Base-by-base conservation (phyloP, 2,888 invertebrate species). In the Sabellastarte sp. region DNA sequence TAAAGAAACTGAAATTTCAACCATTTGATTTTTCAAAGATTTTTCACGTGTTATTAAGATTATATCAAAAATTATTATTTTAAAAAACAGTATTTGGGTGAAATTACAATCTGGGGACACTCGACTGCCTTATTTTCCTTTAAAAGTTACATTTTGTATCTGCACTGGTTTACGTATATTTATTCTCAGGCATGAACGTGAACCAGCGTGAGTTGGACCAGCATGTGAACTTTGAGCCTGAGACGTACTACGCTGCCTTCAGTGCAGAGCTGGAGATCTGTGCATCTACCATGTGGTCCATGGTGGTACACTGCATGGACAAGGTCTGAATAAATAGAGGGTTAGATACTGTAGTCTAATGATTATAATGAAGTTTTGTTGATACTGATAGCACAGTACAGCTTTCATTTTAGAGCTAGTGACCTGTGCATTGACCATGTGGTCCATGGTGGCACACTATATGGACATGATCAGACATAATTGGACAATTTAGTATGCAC, bases 251-350 rank as follows among this genome's bases (percentile, higher is more conserved):
- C 86, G 95, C 96, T 57, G 95, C 97, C 32, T 98, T 97, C 86
- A 94, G 95, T 67, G 96, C 96, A 73, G 97, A 98, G 87, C 86
- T 97, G 73, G 97, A 98, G 86, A 95, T 95, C 30, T 94, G 94
- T 76, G 94, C 96, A 20, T 94, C 95, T 85, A 95, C 96, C 1
- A 95, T 97, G 95, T 97, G 96, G 96, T 93, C 95, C 20, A 88
- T 97, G 64, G 91, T 95, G 61, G 90, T 91, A 55, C 96, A 97
- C 66, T 77, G 80, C 57, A 77, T 73, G 61, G 68, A 73, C 28
- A 32, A 51, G 53, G 66, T 68, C 4, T 57, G 63, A 32, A 4
- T 2, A n/a, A n/a, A n/a, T n/a, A n/a, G n/a, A n/a, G n/a, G n/a
- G n/a, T n/a, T n/a, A n/a, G n/a, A n/a, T n/a, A n/a, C n/a, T n/a